These are phyloP conservation scores for Psittacula derbiana DNA, from an alignment of 2,797 vertebrate species.

Conservation along the genomic window DNA sequence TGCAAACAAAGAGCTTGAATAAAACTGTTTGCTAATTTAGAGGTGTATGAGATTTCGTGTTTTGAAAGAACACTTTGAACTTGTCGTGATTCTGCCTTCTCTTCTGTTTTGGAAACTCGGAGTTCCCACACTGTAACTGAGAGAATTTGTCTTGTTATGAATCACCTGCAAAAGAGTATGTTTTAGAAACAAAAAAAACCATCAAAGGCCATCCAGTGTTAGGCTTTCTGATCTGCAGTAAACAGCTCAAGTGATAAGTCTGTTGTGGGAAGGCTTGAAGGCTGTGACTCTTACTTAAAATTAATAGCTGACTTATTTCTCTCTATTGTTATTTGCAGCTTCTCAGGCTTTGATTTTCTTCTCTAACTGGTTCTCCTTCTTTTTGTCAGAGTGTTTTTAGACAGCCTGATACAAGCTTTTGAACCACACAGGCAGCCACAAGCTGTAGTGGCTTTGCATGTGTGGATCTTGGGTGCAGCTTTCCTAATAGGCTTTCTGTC, in stretches of 20 bases:
- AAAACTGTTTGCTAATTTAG: slow-evolving; percentile 28
- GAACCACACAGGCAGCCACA: slow-evolving; percentile 11
- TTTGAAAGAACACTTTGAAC: slow-evolving; percentile 48
- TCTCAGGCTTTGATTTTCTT: slow-evolving; percentile 65
- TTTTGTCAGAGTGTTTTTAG: slow-evolving; percentile 20
- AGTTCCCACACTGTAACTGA: slow-evolving; percentile 48
- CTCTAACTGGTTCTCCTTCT: slow-evolving; percentile 57
- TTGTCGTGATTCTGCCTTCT: slow-evolving; percentile 9
- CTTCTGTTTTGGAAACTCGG: slow-evolving; percentile 26
- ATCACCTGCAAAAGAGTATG: slow-evolving; percentile 47
- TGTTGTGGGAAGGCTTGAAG: slow-evolving; percentile 58
- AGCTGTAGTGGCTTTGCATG: neutral
- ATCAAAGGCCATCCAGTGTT: slow-evolving; percentile 38
- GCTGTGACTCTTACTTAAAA: slow-evolving; percentile 48
- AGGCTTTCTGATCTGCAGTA: slow-evolving; percentile 46
- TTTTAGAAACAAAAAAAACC: slow-evolving; percentile 37
- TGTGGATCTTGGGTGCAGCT: slow-evolving; percentile 5
- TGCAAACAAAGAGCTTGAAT: slow-evolving; percentile 15
- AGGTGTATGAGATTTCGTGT: neutral
- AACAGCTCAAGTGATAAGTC: slow-evolving; percentile 59
- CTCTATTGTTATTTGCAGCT: slow-evolving; percentile 52
- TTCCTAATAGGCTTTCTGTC: slow-evolving; percentile 18
- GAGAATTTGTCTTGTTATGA: slow-evolving; percentile 41
- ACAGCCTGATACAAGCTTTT: slow-evolving; percentile 44
- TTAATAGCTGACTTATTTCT: slow-evolving; percentile 56